Evolutionary conservation across 2,797 vertebrate species (phyloP), one percentile per base, ranked within the genome.

Genomic region (Nasua narica): DNA sequence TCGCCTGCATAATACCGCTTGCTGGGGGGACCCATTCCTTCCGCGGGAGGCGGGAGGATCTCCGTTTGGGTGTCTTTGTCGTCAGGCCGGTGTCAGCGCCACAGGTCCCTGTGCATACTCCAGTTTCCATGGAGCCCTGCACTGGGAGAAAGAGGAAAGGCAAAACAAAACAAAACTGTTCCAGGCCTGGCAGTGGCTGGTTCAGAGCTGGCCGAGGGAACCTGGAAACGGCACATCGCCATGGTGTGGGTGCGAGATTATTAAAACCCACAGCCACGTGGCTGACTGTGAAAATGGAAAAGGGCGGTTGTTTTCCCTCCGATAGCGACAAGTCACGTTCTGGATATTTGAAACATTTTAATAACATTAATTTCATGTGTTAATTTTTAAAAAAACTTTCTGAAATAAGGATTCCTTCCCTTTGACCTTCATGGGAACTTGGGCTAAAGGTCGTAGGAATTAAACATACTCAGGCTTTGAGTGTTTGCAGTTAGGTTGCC

Each of bases 121-220:
- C 60, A 52, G 81, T 93, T 87, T 96, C 95, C 77, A 11, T 81
- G 81, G 95, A 72, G 60, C 58, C 48, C 70, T 50, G 72, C 2
- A 1, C 46, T 69, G 43, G 43, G 25, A 85, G 65, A 58, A 48
- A 81, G 60, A 78, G 37, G 13, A 78, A 62, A 87, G 40, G 58
- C 87, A 70, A 91, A 93, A 87, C 70, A 67, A 52, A 78, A 83
- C 70, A 67, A 23, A 58, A 86, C 43, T 56, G 67, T 46, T 27
- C 32, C 29, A 65, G 46, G 12, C 27, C 79, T 40, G 7, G 46
- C 4, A 1, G 21, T 4, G 18, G 54, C 46, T 16, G 29, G 65
- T 16, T 89, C 67, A 14, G 67, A 89, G 74, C 29, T 13, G n/a
- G 43, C 50, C 9, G 23, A n/a, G 7, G 40, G 46, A 52, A 79